Conservation (phyloP, 2,888 invertebrate genomes). For the Cephus pulcher region DNA sequence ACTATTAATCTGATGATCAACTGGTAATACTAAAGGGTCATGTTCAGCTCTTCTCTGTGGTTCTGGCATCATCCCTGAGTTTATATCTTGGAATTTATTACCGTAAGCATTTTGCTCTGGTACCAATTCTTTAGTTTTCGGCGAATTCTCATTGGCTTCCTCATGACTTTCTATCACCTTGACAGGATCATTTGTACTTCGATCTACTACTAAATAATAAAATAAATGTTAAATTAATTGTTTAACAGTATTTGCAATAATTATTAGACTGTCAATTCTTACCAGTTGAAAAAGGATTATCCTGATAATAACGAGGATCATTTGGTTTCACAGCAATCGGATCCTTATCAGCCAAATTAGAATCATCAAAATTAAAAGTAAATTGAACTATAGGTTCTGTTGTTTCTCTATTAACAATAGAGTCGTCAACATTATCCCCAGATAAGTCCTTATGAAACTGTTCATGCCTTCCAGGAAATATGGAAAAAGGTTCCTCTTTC, state of each 20-base stretch:
- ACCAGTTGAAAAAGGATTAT: slow-evolving; percentile 18
- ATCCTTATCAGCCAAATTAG: slow-evolving; percentile 35
- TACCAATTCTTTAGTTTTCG: not conserved
- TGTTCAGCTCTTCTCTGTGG: slow-evolving; percentile 43
- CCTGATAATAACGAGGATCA: slow-evolving; percentile 62
- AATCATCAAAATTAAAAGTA: slow-evolving; percentile 51
- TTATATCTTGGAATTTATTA: slow-evolving; percentile 15
- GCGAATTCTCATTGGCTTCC: not conserved
- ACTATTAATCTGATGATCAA: slow-evolving; percentile 46
- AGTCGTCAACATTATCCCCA: slow-evolving; percentile 18
- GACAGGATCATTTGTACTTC: not conserved
- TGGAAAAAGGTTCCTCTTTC: slow-evolving; percentile 30
- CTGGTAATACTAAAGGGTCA: slow-evolving; percentile 48
- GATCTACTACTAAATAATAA: not conserved
- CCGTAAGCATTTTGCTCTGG: not conserved
- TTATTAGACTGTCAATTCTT: not conserved
- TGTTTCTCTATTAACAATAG: slow-evolving; percentile 11
- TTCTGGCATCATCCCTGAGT: slow-evolving; percentile 34
- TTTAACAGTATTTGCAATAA: not conserved
- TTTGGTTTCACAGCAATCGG: slow-evolving; percentile 64
- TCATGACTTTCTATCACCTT: not conserved
- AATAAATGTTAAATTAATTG: not conserved
- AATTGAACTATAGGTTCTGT: slow-evolving; percentile 44
- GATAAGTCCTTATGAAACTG: slow-evolving; percentile 15
- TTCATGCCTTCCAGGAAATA: slow-evolving; percentile 23